Conservation (phyloP, 2,888 invertebrate genomes). For the Poecilus cupreus region DNA sequence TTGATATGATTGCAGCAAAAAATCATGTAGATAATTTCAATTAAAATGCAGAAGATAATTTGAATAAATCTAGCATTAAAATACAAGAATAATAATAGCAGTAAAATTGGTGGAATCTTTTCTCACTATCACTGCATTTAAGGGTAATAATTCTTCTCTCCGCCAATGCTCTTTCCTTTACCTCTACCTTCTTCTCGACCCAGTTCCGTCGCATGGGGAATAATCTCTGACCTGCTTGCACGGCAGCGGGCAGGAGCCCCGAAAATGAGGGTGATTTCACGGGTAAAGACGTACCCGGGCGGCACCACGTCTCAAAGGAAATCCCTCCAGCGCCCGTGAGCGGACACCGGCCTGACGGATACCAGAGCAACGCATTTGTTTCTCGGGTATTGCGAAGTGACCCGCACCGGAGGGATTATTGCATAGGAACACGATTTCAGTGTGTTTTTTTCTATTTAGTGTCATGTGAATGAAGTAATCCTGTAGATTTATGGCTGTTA, state of each 20-base stretch:
- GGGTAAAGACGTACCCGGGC: constrained; percentile 12
- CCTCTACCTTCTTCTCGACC: neutral
- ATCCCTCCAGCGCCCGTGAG: constrained; percentile 24
- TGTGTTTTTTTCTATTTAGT: no score
- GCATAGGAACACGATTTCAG: no score
- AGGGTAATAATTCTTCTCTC: neutral
- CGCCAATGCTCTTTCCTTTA: neutral
- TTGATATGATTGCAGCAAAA: no score
- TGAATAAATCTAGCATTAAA: no score
- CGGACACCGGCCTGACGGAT: constrained; percentile 40
- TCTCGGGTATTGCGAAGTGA: neutral
- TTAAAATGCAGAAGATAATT: no score
- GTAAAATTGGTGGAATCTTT: no score
- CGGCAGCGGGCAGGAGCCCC: neutral
- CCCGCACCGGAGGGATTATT: no score
- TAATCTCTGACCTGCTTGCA: constrained; percentile 34
- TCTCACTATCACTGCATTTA: no score
- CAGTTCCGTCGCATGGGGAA: neutral
- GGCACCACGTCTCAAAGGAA: constrained; percentile 26
- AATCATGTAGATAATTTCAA: no score
- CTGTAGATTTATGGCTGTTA: no score
- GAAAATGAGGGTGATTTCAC: constrained; percentile 38
- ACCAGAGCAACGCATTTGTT: constrained; percentile 28
- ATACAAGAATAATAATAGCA: no score
- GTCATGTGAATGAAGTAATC: no score